Percentiles rank a stretch among this genome's conserved stretches.
Conservation (phyloP, 2,113 vertebrate genomes). For the Rhinopithecus roxellana region DNA sequence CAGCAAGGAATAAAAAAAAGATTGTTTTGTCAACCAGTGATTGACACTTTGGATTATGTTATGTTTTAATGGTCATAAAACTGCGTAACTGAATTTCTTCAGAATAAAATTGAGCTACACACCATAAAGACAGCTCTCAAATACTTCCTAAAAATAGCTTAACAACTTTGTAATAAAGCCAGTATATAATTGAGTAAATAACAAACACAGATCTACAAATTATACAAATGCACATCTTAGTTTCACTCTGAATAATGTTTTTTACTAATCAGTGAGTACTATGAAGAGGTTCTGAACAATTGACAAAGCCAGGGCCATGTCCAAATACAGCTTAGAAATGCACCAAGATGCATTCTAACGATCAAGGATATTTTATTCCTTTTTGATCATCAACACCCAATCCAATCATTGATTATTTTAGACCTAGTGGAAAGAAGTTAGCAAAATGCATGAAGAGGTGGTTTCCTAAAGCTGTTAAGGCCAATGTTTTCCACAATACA, state of each 20-base stretch:
- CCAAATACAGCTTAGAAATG: not conserved
- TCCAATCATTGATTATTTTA: conserved; percentile 9
- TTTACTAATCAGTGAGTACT: conserved; percentile 9
- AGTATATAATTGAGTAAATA: conserved; percentile 13
- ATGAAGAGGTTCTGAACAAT: not conserved
- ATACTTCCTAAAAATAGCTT: conserved; percentile 5
- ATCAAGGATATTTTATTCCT: not conserved
- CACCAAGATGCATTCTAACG: not conserved
- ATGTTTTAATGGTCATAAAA: not conserved
- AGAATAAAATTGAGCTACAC: not conserved
- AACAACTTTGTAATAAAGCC: conserved; percentile 51
- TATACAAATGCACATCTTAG: not conserved
- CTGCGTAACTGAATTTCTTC: not conserved
- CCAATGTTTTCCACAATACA: conserved; percentile 14
- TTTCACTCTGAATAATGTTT: conserved; percentile 34
- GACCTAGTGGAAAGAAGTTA: not conserved
- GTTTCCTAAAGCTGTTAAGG: not conserved
- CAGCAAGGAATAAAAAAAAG: conserved; percentile 9
- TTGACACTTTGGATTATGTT: not conserved
- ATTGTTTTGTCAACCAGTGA: not conserved
- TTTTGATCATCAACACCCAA: not conserved
- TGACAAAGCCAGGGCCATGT: not conserved
- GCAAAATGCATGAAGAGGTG: not conserved
- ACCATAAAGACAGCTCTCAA: conserved; percentile 16
- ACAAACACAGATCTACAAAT: not conserved